Percentiles rank a stretch among this genome's conserved stretches.
Conservation (phyloP, 2,888 invertebrate genomes). For the Glaucopsyche alexis region DNA sequence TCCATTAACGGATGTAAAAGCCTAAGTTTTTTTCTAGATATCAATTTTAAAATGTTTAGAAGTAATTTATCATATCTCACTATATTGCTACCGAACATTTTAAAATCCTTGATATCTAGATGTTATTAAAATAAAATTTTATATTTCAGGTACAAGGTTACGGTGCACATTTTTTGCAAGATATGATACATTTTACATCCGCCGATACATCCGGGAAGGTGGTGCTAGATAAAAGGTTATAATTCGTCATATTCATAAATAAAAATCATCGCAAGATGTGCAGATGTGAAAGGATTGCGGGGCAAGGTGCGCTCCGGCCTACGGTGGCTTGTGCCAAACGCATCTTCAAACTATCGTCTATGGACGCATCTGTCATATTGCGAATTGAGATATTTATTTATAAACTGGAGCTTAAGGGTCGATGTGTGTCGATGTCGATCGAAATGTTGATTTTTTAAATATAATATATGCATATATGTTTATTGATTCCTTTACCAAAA, state of each 20-base stretch:
- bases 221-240: slow-evolving; percentile 68
- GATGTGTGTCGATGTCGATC: no score
- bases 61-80: no score
- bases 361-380: slow-evolving; percentile 56
- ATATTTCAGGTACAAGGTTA: slow-evolving; percentile 37
- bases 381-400: slow-evolving; percentile 21
- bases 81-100: no score
- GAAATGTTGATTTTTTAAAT: no score
- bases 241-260: slow-evolving; percentile 79
- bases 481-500: no score
- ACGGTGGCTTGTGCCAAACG: slow-evolving; percentile 72
- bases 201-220: slow-evolving; percentile 76
- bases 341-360: slow-evolving; percentile 54
- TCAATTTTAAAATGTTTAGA: not conserved
- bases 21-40: no score
- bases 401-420: not conserved
- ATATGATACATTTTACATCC: slow-evolving; percentile 60
- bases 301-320: slow-evolving; percentile 64
- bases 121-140: not conserved
- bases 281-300: slow-evolving; percentile 77
- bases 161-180: slow-evolving; percentile 48
- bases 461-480: no score
- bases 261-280: slow-evolving; percentile 74
- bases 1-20: no score
- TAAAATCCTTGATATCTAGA: no score